Conservation (phyloP, 2,113 vertebrate species). For the Tetraodon nigroviridis region DNA sequence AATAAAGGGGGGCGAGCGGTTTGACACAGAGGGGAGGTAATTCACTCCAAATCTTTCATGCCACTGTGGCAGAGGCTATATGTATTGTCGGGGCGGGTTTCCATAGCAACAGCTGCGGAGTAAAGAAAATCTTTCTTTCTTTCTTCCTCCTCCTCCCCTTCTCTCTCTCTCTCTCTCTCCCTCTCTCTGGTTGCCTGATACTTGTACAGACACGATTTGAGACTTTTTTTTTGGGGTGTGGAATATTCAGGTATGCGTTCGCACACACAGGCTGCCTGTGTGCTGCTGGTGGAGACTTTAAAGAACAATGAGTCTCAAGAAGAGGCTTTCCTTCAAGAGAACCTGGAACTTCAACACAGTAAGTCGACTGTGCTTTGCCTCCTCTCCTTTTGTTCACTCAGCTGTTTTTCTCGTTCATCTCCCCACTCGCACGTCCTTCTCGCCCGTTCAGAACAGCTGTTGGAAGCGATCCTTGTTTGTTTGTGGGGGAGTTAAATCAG, state of each 20-base stretch:
- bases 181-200: slow-evolving; percentile 29
- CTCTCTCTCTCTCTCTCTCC: slow-evolving; percentile 33
- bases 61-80: slow-evolving; percentile 55
- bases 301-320: slow-evolving; percentile 75
- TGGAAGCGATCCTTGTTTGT: slow-evolving; percentile 36
- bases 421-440: slow-evolving; percentile 35
- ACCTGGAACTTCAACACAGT: slow-evolving; percentile 64
- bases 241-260: slow-evolving; percentile 71
- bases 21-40: slow-evolving; percentile 31
- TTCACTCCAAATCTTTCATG: slow-evolving; percentile 57
- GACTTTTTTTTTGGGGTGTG: slow-evolving; percentile 68
- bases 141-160: not conserved
- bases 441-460: slow-evolving; percentile 59
- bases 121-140: slow-evolving; percentile 51
- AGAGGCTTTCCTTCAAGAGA: slow-evolving; percentile 75
- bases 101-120: slow-evolving; percentile 60
- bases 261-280: slow-evolving; percentile 46
- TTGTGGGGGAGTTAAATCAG: slow-evolving; percentile 30
- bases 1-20: slow-evolving; percentile 35
- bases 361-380: slow-evolving; percentile 60
- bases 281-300: slow-evolving; percentile 48
- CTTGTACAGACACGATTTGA: slow-evolving; percentile 80
- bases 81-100: slow-evolving; percentile 54
- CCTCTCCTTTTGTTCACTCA: slow-evolving; percentile 61
- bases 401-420: slow-evolving; percentile 69